A percentile compares a stretch with the other conserved stretches of the same genome.
These are phyloP conservation scores for Avahi laniger DNA, from an alignment of 2,797 vertebrate genomes.

Conservation along the genomic window DNA sequence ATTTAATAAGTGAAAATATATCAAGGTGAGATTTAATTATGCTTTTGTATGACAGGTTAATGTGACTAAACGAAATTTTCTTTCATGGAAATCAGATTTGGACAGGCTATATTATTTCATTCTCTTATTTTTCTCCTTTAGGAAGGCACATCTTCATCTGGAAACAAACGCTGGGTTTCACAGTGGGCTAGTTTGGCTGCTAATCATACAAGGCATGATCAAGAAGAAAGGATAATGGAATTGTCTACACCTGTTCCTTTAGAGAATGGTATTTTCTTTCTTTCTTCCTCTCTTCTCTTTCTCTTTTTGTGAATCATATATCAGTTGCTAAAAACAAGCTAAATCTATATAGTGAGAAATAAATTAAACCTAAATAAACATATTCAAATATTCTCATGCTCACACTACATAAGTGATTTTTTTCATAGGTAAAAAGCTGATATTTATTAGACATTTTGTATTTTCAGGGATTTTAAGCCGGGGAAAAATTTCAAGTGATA, in stretches of 20 bases:
- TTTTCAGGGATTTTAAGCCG: not conserved
- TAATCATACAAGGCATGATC: conserved; percentile 95
- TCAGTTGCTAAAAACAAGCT: not conserved
- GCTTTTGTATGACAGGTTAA: not conserved
- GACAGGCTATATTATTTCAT: conserved; percentile 30
- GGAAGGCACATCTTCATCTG: conserved; percentile 87
- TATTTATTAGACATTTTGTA: conserved; percentile 3
- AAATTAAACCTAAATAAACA: conserved; percentile 40
- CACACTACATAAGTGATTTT: not conserved
- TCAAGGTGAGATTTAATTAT: not conserved
- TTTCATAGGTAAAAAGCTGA: not conserved
- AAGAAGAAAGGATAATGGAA: conserved; percentile 92
- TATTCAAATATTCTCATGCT: conserved; percentile 10
- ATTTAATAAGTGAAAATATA: not conserved
- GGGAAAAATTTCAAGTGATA: not conserved
- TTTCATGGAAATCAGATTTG: not conserved
- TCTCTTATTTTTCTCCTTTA: conserved; percentile 68
- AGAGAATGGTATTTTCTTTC: conserved; percentile 90
- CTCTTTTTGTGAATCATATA: not conserved
- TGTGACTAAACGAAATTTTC: not conserved
- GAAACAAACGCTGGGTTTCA: conserved; percentile 95
- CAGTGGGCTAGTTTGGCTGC: conserved; percentile 97
- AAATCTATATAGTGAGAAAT: not conserved
- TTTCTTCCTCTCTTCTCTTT: not conserved
- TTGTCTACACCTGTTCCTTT: conserved; percentile 87